Base-by-base conservation (phyloP, 2,888 invertebrate genomes). In the Apodemia mormo region DNA sequence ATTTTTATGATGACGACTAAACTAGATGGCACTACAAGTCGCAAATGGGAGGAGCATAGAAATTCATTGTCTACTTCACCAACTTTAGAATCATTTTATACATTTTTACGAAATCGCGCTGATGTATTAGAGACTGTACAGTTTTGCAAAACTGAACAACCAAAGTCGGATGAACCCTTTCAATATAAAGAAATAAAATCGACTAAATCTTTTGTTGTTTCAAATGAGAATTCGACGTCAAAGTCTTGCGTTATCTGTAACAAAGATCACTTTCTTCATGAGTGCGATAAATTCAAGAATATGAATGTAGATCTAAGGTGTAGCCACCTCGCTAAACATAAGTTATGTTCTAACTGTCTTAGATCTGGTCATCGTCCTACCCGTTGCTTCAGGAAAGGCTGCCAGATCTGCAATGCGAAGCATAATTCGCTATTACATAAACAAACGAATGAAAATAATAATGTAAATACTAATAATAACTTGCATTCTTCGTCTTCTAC, bases 31-130 rank as follows among this genome's bases (percentile, higher is more conserved):
- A 2, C 29, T 9, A 58, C 56, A 2, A 10, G 56, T 58, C 29
- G 29, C 10, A 69, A 70, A 22, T 75, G 75, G 75, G 75, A 75
- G 58, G 74, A 73, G 30, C 58, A 22, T 65, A 68, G 72, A 45
- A 71, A 58, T 52, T 61, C 29, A 2, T 33, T 54, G 30, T 30
- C 30, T 70, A 67, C 6, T 10, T 67, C 29, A n/a, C 69, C 70
- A 33, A 71, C 68, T 5, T 65, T 73, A 45, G 52, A 68, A 9
- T 54, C 68, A 2, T 73, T 74, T 65, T 71, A 52, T 68, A 22
- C 40, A 9, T 72, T 74, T 61, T 58, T 74, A 12, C 69, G 70
- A 45, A 49, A 72, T 2, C 67, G 72, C 14, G 72, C 74, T 40
- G 43, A n/a, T 2, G 58, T 74, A 49, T 65, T 72, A 56, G 72